These are phyloP conservation scores for Scolopax mira DNA, from an alignment of 2,113 vertebrate species.

Conservation along the genomic window DNA sequence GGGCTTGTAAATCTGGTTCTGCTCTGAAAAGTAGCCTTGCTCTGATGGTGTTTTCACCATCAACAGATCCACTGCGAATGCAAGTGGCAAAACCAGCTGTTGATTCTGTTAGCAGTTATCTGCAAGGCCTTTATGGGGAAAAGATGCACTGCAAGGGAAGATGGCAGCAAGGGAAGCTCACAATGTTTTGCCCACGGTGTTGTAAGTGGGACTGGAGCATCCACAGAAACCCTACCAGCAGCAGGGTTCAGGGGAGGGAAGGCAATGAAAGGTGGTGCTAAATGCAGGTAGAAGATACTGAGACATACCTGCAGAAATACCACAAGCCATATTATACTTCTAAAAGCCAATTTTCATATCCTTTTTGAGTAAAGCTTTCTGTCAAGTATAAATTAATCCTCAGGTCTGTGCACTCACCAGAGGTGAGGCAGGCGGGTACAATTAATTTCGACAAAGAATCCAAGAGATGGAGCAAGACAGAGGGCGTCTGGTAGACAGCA, in stretches of 20 bases:
- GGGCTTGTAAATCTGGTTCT: neutral
- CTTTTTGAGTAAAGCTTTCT: neutral
- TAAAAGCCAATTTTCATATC: neutral
- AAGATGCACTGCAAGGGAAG: neutral
- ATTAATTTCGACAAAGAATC: neutral
- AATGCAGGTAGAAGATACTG: neutral
- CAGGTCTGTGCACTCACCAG: neutral
- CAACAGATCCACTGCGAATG: neutral
- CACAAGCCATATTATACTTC: neutral
- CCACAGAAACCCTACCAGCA: neutral
- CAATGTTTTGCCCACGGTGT: fast-evolving
- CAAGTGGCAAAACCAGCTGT: neutral
- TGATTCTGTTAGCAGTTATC: neutral
- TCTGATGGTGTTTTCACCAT: neutral
- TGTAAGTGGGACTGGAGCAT: neutral
- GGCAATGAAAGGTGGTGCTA: neutral
- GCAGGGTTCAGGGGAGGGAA: neutral
- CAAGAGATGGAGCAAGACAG: neutral
- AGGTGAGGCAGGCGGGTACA: neutral
- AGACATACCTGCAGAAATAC: neutral
- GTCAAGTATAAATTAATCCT: neutral
- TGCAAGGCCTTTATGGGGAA: neutral
- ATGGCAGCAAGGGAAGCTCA: neutral
- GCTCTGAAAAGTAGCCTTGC: neutral
- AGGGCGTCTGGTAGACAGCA: neutral